A percentile compares a stretch with the other conserved stretches of the same genome.
Evolutionary conservation across 2,888 invertebrate genomes (phyloP).

Genomic region (Ormyrus rosae): DNA sequence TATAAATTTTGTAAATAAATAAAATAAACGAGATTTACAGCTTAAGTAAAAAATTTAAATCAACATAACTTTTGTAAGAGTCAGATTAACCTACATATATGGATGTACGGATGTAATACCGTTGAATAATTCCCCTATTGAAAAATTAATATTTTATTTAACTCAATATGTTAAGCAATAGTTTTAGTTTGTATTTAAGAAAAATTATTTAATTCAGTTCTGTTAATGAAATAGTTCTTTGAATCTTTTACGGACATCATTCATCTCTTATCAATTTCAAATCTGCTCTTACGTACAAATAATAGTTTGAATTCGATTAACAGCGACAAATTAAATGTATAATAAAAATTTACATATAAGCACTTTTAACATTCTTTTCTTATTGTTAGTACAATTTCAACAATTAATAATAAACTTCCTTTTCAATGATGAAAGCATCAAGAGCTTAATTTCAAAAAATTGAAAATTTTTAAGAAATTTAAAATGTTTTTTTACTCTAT

Average conservation of each 20-base stretch:
- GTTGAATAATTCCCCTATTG: not conserved
- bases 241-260: not conserved
- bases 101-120: conserved; percentile 33
- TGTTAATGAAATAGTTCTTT: conserved; percentile 11
- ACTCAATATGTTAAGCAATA: not conserved
- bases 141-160: not conserved
- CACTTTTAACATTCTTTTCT: conserved; percentile 37
- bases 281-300: conserved; percentile 45
- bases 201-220: conserved; percentile 19
- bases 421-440: conserved; percentile 28
- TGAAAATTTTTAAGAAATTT: conserved; percentile 10
- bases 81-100: conserved; percentile 39
- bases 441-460: conserved; percentile 33
- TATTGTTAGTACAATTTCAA: conserved; percentile 28
- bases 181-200: not conserved
- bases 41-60: conserved; percentile 34
- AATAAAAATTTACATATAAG: conserved; percentile 35
- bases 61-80: conserved; percentile 31
- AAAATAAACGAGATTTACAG: conserved; percentile 62
- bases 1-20: conserved; percentile 72
- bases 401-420: conserved; percentile 27
- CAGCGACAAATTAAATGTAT: conserved; percentile 42
- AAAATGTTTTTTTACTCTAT: conserved; percentile 1
- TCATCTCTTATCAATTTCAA: conserved; percentile 36
- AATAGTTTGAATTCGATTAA: conserved; percentile 37